Evolutionary conservation across 2,888 invertebrate species (phyloP), one percentile per base, ranked within the genome.

Genomic region (Onchidella celtica): DNA sequence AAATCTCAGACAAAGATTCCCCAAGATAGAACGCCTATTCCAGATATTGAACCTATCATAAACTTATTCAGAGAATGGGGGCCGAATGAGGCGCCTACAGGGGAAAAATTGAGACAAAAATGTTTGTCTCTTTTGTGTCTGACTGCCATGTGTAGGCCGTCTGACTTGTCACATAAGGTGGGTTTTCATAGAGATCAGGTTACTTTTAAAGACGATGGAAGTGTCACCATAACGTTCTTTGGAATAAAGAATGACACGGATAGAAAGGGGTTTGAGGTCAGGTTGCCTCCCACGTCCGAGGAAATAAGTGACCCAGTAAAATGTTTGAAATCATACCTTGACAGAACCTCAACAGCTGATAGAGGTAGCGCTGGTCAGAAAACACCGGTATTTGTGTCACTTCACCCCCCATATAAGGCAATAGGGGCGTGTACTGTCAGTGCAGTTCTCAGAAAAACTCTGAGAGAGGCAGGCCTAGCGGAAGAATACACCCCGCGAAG

Each of bases 111-210:
- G 29, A 61, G 76, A 36, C 21, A 63, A 76, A 76, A 76, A 14
- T 27, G 36, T 21, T 24, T 76, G 17, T 27, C 65, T 36, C 47
- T 65, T 29, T 38, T 76, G 34, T 29, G 36, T 14, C 63, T 75
- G 14, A 38, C 63, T 63, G n/a, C n/a, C n/a, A n/a, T n/a, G 75
- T 24, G 27, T 17, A 34, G 76, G 0, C 76, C 76, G 9, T 76
- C 76, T 36, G 76, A 76, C 38, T 36, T 76, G n/a, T 63, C 76
- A 24, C 76, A 63, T 24, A 34, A n/a, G 21, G 65, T 40, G 1
- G 38, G 29, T 63, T 76, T 76, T 29, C 14, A 24, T 4, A 9
- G 75, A 36, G 63, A 75, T 65, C 61, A 61, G 24, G 40, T 75
- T 14, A 24, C 21, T 11, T 75, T 75, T 65, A 61, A 63, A 36